These are phyloP conservation scores for Melanostigma gelatinosum DNA, from an alignment of 2,113 vertebrate species.

Conservation along the genomic window DNA sequence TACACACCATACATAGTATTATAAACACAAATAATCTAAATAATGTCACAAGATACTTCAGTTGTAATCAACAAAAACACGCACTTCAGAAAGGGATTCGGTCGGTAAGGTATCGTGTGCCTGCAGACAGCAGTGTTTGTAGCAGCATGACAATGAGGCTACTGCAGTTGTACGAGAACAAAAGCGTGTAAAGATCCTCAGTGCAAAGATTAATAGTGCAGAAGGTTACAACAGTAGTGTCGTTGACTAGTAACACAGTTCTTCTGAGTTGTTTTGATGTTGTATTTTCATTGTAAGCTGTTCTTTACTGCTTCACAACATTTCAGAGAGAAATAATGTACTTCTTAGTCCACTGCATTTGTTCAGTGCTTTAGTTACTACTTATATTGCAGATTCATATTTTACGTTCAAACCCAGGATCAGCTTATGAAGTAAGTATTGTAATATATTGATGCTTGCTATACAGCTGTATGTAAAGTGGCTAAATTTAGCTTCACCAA, in stretches of 20 bases:
- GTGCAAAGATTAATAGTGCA: background rate
- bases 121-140: background rate
- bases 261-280: background rate
- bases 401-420: background rate
- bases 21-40: background rate
- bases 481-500: background rate
- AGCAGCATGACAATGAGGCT: background rate
- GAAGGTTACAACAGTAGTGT: background rate
- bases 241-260: background rate
- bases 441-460: background rate
- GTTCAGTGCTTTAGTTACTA: background rate
- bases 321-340: background rate
- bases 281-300: background rate
- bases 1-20: background rate
- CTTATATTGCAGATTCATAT: background rate
- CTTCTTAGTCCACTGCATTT: background rate
- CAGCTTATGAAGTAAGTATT: background rate
- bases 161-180: background rate
- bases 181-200: too few relatives aligned
- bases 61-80: background rate
- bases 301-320: background rate
- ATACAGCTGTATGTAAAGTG: background rate
- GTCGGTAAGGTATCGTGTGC: background rate
- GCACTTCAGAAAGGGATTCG: background rate
- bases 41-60: background rate